Conservation (phyloP, 2,888 invertebrate species). For the Charanyca ferruginea region DNA sequence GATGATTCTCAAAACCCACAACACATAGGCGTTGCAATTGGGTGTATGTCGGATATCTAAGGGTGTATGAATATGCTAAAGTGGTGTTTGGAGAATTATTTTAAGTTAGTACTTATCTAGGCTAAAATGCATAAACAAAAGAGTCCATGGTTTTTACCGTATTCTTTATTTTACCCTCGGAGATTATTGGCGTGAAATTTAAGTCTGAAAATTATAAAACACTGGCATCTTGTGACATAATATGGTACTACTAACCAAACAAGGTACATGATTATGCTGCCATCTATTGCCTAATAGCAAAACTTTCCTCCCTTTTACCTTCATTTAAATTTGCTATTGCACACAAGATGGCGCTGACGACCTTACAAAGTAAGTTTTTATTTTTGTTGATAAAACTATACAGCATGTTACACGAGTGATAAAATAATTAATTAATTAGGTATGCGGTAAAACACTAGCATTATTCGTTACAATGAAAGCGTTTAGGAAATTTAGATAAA, state of each 20-base stretch:
- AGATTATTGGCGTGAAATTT: not conserved
- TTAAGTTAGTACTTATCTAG: too few species aligned
- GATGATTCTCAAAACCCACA: too few species aligned
- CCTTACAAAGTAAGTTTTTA: not conserved
- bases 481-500: not conserved
- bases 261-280: conserved; percentile 5
- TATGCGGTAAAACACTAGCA: not conserved
- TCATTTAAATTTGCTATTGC: conserved; percentile 62
- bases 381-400: not conserved
- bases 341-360: conserved; percentile 69
- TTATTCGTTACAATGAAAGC: not conserved
- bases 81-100: too few species aligned
- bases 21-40: too few species aligned
- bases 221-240: conserved; percentile 45
- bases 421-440: not conserved
- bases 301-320: not conserved
- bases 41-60: too few species aligned
- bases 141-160: not conserved
- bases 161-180: not conserved
- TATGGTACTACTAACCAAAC: not conserved
- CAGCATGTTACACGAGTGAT: not conserved
- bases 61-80: too few species aligned
- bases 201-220: not conserved
- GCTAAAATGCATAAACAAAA: not conserved
- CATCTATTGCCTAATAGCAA: conserved; percentile 61